These are phyloP conservation scores for Andinoacara biseriatus DNA, from an alignment of 2,113 vertebrate species.

Conservation along the genomic window DNA sequence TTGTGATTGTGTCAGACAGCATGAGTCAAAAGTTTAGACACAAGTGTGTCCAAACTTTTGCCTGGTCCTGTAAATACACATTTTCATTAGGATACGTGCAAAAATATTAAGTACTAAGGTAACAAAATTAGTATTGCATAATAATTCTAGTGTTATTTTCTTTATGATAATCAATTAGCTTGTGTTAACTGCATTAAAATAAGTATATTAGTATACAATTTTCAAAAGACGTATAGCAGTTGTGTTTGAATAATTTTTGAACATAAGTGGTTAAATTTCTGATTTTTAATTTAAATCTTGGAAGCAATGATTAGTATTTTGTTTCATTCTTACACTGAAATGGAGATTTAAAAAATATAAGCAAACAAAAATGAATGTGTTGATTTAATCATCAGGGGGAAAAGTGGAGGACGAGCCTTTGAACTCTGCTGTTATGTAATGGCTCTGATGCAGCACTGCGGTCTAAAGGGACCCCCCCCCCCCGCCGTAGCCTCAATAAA, in stretches of 20 bases:
- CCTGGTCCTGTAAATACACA: no score
- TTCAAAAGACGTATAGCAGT: neutral
- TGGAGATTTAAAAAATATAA: neutral
- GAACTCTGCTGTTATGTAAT: slow-evolving; percentile 50
- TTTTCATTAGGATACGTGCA: no score
- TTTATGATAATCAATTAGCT: neutral
- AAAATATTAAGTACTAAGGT: no score
- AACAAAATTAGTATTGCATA: neutral
- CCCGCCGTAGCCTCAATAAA: slow-evolving; percentile 36
- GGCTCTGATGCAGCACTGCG: slow-evolving; percentile 14
- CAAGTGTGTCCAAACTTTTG: no score
- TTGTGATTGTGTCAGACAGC: no score
- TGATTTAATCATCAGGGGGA: neutral
- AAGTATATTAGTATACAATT: neutral
- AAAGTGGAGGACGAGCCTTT: neutral
- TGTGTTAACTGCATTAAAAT: neutral
- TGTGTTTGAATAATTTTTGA: neutral
- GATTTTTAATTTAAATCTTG: neutral
- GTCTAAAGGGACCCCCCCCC: slow-evolving; percentile 20
- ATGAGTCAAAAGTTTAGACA: no score
- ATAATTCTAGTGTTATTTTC: neutral
- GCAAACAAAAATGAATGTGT: no score
- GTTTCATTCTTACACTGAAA: neutral
- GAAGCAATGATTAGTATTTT: neutral
- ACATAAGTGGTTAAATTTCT: neutral